Evolutionary conservation across 2,888 invertebrate genomes (phyloP), one percentile per base, ranked within the genome.

Genomic region (Lampropteryx suffumata): DNA sequence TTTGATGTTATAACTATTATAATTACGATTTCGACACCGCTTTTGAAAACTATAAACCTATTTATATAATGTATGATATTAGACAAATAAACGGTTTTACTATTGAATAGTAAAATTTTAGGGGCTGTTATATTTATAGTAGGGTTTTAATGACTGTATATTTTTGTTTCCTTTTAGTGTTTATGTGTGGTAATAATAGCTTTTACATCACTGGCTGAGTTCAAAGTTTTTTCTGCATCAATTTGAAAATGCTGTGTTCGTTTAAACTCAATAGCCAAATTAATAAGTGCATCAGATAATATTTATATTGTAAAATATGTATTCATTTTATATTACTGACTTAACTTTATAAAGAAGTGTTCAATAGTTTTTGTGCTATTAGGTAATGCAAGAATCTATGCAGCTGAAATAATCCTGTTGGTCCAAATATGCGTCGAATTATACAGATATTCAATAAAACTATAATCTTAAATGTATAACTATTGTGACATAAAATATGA

Each of bases 71-170:
- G 71, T 79, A 77, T 69, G 67, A 78, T 79, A 79, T 76, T 74
- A 82, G 73, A 62, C 76, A 76, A 76, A 71, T 77, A 62, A 73
- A 69, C 61, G 67, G 73, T 83, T 84, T 84, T 84, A 78, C 89
- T 90, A 90, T 90, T 67, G 79, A 86, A 88, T 90, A 89, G 89
- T 89, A 77, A 86, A 84, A 79, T 74, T 66, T 57, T 81, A 80
- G 79, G 79, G 89, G 89, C 89, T 89, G 89, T 89, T 88, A 84
- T 86, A 83, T 87, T 84, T 84, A 82, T 83, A 80, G 67, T 84
- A 79, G 72, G 62, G 77, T 71, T 47, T 70, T 76, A 75, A 69
- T 75, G 65, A 75, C 67, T 88, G 88, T 89, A 86, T 82, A 88
- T 87, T 84, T 87, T 82, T 82, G 84, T 83, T 86, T 84, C 59